phyloP scores from a whole-genome alignment of 1,140 invertebrate genomes.

The Himalopsyche phryganea region DNA sequence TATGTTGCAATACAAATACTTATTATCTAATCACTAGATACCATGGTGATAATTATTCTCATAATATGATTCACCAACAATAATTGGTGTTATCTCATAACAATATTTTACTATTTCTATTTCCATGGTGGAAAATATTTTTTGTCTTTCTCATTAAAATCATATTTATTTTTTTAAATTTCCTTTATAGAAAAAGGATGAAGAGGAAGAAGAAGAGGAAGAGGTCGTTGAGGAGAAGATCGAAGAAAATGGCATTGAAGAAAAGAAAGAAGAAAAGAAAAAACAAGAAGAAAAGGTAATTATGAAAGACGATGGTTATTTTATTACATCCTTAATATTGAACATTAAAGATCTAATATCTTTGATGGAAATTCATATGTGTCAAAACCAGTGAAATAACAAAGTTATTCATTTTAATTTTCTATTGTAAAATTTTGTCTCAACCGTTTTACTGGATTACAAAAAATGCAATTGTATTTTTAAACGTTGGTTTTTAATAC shows the following conservation, averaged over 20 bases:
- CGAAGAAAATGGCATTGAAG: conserved; percentile 50
- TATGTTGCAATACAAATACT: too few species aligned
- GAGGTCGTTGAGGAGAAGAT: conserved; percentile 47
- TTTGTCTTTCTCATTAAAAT: too few species aligned
- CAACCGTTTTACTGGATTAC: not conserved
- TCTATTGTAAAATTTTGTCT: not conserved
- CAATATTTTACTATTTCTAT: too few species aligned
- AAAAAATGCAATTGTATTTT: not conserved
- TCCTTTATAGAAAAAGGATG: conserved; percentile 42
- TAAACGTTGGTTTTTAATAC: not conserved
- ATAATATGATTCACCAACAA: too few species aligned
- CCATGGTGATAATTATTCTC: too few species aligned
- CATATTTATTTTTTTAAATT: too few species aligned
- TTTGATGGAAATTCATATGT: conserved; percentile 27
- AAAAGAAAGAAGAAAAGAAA: conserved; percentile 40
- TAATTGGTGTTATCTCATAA: too few species aligned
- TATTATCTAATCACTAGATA: too few species aligned
- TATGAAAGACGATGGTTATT: too few species aligned
- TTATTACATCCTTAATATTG: not conserved
- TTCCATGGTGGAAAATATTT: too few species aligned
- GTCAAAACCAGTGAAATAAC: too few species aligned
- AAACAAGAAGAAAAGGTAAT: conserved; percentile 33
- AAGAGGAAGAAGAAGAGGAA: conserved; percentile 52
- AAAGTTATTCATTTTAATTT: too few species aligned
- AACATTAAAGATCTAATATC: not conserved